Evolutionary conservation across 92 coral and sea anemone species (phyloP).

Genomic region (Zoanthus sociatus): DNA sequence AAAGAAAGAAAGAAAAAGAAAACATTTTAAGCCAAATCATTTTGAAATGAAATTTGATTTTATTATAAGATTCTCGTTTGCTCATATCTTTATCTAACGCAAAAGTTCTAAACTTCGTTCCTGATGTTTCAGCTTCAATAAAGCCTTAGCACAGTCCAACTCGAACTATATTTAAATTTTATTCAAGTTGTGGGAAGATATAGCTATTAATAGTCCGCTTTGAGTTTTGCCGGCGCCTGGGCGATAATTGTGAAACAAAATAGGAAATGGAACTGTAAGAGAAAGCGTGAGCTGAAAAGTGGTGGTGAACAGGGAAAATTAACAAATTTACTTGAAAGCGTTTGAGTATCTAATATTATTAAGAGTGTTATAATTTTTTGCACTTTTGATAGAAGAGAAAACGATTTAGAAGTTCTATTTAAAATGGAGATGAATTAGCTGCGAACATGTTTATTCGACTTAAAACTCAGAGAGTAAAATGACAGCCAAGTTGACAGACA

Average conservation of each 20-base stretch:
- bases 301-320: neutral
- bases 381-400: neutral
- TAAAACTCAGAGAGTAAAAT: conserved; percentile 26
- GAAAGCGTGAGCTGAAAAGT: conserved; percentile 19
- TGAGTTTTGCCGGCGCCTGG: conserved; percentile 38
- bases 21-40: neutral
- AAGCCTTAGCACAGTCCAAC: conserved; percentile 12
- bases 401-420: conserved; percentile 17
- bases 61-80: neutral
- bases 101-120: neutral
- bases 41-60: neutral
- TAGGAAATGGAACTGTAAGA: conserved; percentile 43
- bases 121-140: conserved; percentile 20
- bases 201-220: conserved; percentile 41
- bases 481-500: conserved; percentile 7
- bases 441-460: conserved; percentile 29
- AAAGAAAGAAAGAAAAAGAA: too few relatives aligned
- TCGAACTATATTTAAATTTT: conserved; percentile 24
- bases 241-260: conserved; percentile 54
- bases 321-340: neutral
- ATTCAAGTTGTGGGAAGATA: conserved; percentile 24
- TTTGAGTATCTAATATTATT: neutral
- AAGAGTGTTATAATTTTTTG: neutral
- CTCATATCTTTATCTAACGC: neutral
- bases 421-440: conserved; percentile 23